phyloP scores from a whole-genome alignment of 2,797 vertebrate genomes.

The Sebastes trivittatus region DNA sequence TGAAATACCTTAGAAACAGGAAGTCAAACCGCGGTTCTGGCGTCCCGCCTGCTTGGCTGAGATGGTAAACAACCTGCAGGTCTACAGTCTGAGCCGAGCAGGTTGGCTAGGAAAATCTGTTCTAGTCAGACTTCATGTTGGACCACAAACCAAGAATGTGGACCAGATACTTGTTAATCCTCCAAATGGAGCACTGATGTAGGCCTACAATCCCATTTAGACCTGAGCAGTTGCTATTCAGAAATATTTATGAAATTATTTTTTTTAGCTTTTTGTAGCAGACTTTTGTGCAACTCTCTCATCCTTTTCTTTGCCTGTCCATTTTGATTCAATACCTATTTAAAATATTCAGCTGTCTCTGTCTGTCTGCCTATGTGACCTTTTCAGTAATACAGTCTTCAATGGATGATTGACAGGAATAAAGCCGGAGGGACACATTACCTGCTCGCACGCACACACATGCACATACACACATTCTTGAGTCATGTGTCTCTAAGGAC shows the following conservation, averaged over 20 bases:
- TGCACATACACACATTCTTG: not conserved
- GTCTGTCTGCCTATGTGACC: slow-evolving; percentile 56
- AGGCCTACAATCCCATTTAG: not conserved
- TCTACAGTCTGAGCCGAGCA: not conserved
- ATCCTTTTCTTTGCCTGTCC: not conserved
- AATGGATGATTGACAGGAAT: slow-evolving; percentile 59
- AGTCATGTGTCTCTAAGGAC: slow-evolving; percentile 50
- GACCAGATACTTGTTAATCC: not conserved
- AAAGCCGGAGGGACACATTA: slow-evolving; percentile 28
- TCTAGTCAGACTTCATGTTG: not conserved
- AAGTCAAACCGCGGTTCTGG: not conserved
- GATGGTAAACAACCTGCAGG: not conserved
- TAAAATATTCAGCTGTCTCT: slow-evolving; percentile 18
- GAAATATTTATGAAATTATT: not conserved
- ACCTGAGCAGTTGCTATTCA: not conserved
- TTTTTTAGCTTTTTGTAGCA: not conserved
- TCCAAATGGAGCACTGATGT: not conserved
- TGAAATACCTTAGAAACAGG: not conserved
- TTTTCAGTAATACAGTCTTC: slow-evolving; percentile 70
- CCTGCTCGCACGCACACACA: slow-evolving; percentile 8
- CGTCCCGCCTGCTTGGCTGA: not conserved
- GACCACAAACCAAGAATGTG: slow-evolving; percentile 29
- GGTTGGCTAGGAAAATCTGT: slow-evolving; percentile 15
- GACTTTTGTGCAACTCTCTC: not conserved
- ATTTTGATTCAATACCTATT: slow-evolving; percentile 9